phyloP scores from a whole-genome alignment of 2,888 invertebrate species.

The Ectemnius continuus region DNA sequence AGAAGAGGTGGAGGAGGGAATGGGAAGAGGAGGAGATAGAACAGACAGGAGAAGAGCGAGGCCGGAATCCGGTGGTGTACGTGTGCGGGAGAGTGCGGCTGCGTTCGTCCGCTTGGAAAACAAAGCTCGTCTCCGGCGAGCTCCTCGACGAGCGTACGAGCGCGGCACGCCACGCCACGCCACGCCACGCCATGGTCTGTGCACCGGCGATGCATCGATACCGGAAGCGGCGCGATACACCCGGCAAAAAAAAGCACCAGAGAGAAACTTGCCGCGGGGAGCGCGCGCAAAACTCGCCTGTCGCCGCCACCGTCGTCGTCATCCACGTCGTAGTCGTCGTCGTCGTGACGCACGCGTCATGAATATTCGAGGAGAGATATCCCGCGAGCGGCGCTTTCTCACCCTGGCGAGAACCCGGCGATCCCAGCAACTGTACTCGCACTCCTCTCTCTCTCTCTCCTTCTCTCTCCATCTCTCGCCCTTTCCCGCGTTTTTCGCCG shows the following conservation, averaged over 20 bases:
- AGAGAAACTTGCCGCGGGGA: conserved; percentile 46
- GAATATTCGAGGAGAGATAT: conserved; percentile 62
- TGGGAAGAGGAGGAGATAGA: conserved; percentile 15
- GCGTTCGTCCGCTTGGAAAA: conserved; percentile 54
- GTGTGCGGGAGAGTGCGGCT: conserved; percentile 4
- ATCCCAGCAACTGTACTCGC: too few relatives aligned
- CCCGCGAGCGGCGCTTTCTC: conserved; percentile 40
- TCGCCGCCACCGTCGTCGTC: background rate
- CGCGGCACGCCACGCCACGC: background rate
- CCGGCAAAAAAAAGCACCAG: conserved; percentile 45
- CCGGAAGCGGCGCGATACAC: conserved; percentile 68
- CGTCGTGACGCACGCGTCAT: conserved; percentile 41
- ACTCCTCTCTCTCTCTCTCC: too few relatives aligned
- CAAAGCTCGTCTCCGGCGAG: conserved; percentile 69
- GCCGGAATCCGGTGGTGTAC: conserved; percentile 8
- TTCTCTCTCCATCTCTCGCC: background rate
- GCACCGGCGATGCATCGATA: conserved; percentile 68
- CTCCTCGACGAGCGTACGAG: conserved; percentile 50
- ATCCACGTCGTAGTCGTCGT: background rate
- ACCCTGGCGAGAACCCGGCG: conserved; percentile 20
- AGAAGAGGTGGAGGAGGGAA: background rate
- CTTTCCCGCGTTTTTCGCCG: conserved; percentile 31
- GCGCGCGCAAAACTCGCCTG: conserved; percentile 5
- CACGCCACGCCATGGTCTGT: conserved; percentile 16
- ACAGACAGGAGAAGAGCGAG: conserved; percentile 15